These are phyloP conservation scores for Tapirus indicus DNA, from an alignment of 2,797 vertebrate species.

Conservation along the genomic window DNA sequence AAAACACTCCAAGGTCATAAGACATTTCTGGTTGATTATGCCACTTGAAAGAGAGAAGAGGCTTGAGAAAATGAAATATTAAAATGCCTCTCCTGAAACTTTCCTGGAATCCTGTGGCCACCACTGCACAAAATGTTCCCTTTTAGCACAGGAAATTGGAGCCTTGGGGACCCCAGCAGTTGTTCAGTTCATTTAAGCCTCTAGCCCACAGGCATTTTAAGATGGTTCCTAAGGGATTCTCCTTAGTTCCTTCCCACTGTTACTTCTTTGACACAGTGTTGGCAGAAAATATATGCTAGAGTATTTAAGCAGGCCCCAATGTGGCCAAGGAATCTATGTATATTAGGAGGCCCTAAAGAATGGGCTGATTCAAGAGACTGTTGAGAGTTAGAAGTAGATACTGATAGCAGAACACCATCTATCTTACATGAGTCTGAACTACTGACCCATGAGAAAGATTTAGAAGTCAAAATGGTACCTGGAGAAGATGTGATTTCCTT, in stretches of 20 bases:
- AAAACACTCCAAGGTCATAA: constrained; percentile 55
- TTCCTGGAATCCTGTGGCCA: constrained; percentile 42
- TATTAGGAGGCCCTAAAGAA: not conserved
- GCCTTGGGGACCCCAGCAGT: not conserved
- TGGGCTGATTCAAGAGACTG: not conserved
- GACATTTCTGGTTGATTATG: constrained; percentile 62
- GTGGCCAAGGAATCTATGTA: not conserved
- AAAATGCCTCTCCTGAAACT: constrained; percentile 56
- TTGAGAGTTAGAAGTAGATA: not conserved
- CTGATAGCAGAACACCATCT: not conserved
- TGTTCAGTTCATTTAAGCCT: constrained; percentile 63
- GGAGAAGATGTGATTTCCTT: not conserved
- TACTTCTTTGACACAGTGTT: constrained; percentile 16
- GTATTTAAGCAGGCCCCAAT: constrained; percentile 1
- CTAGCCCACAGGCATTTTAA: constrained; percentile 61
- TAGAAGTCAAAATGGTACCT: constrained; percentile 43
- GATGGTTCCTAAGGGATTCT: constrained; percentile 50
- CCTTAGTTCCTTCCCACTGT: constrained; percentile 8
- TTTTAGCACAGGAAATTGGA: constrained; percentile 58
- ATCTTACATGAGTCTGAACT: not conserved
- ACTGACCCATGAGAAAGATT: not conserved
- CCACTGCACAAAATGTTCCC: constrained; percentile 54
- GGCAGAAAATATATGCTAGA: not conserved
- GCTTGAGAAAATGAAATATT: constrained; percentile 67
- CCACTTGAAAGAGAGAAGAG: constrained; percentile 61